Percentiles rank a stretch among this genome's conserved stretches.
phyloP scores from a whole-genome alignment of 2,113 vertebrate species.

The Dipodomys stephensi region DNA sequence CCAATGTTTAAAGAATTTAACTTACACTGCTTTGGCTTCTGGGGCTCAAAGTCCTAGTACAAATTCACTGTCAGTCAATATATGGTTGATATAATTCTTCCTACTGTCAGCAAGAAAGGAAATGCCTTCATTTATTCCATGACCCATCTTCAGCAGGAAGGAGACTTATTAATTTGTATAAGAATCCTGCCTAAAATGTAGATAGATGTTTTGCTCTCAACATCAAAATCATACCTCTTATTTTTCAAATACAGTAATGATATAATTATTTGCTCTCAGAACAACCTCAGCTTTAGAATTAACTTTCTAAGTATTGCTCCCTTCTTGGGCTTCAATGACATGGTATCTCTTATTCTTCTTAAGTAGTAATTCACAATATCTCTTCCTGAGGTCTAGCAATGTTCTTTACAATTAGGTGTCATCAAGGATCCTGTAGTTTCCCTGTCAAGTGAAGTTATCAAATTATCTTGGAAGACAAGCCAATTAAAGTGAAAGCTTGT shows the following conservation, averaged over 20 bases:
- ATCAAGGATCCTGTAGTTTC: not conserved
- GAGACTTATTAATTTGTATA: not conserved
- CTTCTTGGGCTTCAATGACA: not conserved
- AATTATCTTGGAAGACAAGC: not conserved
- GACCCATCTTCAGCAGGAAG: not conserved
- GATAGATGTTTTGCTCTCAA: not conserved
- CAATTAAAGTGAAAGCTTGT: not conserved
- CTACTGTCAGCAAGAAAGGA: not conserved
- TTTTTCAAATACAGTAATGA: not conserved
- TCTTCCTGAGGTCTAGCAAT: not conserved
- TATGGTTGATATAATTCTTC: not conserved
- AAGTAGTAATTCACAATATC: not conserved
- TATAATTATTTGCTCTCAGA: not conserved
- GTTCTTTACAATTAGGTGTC: not conserved
- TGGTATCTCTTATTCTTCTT: not conserved
- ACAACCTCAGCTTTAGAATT: not conserved
- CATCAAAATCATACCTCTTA: not conserved
- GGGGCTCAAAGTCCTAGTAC: not conserved
- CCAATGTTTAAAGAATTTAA: not conserved
- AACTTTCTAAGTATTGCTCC: not conserved
- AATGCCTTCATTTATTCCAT: not conserved
- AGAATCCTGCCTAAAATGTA: not conserved
- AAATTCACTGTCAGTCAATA: not conserved
- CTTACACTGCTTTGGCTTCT: not conserved
- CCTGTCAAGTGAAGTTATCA: conserved; percentile 17